Evolutionary conservation across 1,140 invertebrate genomes (phyloP), one percentile per base, ranked within the genome.

Genomic region (Tetranychus cinnabarinus): DNA sequence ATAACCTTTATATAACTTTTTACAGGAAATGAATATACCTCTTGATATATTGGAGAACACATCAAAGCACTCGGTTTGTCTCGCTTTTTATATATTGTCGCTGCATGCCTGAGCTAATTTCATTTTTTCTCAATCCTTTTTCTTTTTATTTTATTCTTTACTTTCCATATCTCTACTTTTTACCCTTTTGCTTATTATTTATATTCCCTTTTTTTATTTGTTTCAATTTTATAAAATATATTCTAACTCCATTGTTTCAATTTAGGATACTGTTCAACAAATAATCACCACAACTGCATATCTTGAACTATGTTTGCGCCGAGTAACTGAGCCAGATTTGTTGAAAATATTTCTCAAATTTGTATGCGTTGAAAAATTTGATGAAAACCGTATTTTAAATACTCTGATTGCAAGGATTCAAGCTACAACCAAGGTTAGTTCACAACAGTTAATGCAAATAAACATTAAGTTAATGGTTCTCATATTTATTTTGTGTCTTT

Each of bases 211-310:
- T 31, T 61, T 36, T 35, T 63, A 47, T 35, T 57, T 35, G 56
- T 33, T 57, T n/a, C 23, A 8, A 6, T n/a, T 45, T n/a, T 56
- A 35, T 56, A 6, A 13, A 34, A 56, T 33, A 56, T 34, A 56
- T 36, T n/a, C 31, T 10, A 8, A 34, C 31, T 56, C 54, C 0
- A 23, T 23, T 23, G 23, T 23, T 23, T 23, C 23, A 23, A 23
- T 23, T 23, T 23, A 77, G 75, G 75, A 71, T 70, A 82, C 84
- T 62, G 76, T 84, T 64, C 82, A 84, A 59, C 90, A 95, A 71
- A 81, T 92, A 69, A 82, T 90, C 39, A 82, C 88, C 42, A 85
- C 89, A 1, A 91, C 86, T 65, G 85, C 86, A 6, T 95, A 96
- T 72, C 79, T 93, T 59, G 89, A 95, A 72, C 73, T 95, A 59